Base-by-base conservation (phyloP, 1,140 invertebrate genomes). In the Panonychus citri region DNA sequence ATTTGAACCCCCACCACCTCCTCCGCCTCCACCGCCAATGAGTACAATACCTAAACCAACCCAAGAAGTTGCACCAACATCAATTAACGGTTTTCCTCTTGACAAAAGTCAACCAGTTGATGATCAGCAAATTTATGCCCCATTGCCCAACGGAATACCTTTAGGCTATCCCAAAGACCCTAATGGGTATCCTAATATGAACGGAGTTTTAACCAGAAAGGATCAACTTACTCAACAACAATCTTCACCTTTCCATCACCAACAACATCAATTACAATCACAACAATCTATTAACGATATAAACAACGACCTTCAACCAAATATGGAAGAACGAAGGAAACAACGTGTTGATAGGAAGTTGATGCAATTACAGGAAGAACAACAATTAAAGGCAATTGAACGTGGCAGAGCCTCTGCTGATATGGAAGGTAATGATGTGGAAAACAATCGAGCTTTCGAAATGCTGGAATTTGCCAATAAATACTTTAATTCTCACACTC, bases 381-480 rank as follows among this genome's bases (percentile, higher is more conserved):
- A 19, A 27, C 10, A n/a, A 34, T 21, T n/a, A 10, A n/a, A 24
- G 19, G 13, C n/a, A 24, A 19, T n/a, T 46, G 43, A 46, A n/a
- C n/a, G 21, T 3, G 13, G 79, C 82, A 64, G 84, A 88, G 67
- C 69, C 85, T 59, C 73, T 74, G 57, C 76, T 74, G 60, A 67
- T 62, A 54, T 63, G 78, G 51, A 75, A 78, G 39, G 74, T 74
- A 55, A 74, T 72, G 51, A 60, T 48, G 39, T 39, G 17, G 19
- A 21, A 7, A 39, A n/a, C 12, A 43, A 46, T 30, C 17, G 40
- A 48, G 26, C 25, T 21, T 83, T 81, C 65, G 85, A 91, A 64
- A 82, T 95, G 65, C 73, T 87, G 1, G 87, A 93, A 64, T 95
- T 89, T 73, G 90, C 88, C 15, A 84, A 91, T 62, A 79, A 83